Conservation (phyloP, 2,888 invertebrate species). For the Peribatodes rhomboidaria region DNA sequence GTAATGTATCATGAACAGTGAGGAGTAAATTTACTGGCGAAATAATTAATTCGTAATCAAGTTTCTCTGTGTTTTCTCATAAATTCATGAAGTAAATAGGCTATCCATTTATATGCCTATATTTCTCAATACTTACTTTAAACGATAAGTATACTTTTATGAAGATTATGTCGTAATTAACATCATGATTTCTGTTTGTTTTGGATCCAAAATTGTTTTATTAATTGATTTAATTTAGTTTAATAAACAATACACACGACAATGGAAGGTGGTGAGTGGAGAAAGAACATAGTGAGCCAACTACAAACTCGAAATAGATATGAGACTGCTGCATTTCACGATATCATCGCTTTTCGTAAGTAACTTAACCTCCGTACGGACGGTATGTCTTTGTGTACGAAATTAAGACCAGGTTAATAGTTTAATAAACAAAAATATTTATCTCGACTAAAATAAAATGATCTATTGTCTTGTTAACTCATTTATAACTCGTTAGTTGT, state of each 20-base stretch:
- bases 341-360: conserved; percentile 94
- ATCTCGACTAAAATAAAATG: conserved; percentile 52
- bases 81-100: conserved; percentile 15
- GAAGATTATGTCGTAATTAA: conserved; percentile 25
- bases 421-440: conserved; percentile 44
- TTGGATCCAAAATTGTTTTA: conserved; percentile 62
- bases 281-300: conserved; percentile 89
- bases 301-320: conserved; percentile 91
- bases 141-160: not conserved
- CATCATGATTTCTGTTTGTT: conserved; percentile 79
- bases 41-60: conserved; percentile 20
- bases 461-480: conserved; percentile 50
- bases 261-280: conserved; percentile 88
- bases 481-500: conserved; percentile 6
- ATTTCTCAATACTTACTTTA: conserved; percentile 9
- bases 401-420: conserved; percentile 17
- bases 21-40: conserved; percentile 9
- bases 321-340: conserved; percentile 92
- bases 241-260: conserved; percentile 53
- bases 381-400: conserved; percentile 49
- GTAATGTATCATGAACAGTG: not conserved
- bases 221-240: conserved; percentile 55
- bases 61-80: conserved; percentile 18
- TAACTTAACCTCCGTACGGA: conserved; percentile 74
- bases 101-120: conserved; percentile 12